phyloP scores from a whole-genome alignment of 2,888 invertebrate genomes.

The Gymnosoma rotundatum region DNA sequence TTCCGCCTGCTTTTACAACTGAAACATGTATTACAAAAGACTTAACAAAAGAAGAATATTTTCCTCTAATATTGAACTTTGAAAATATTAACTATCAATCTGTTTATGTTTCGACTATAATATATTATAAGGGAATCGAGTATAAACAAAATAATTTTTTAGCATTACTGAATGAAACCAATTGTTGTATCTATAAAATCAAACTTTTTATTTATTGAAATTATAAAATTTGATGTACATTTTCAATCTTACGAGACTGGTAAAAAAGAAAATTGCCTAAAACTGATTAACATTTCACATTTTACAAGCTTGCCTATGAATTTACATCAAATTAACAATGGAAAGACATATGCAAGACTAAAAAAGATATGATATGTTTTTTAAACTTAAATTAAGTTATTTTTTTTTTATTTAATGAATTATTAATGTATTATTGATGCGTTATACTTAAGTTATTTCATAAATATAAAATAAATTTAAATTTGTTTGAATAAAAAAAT shows the following conservation, averaged over 20 bases:
- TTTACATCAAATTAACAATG: too few relatives aligned
- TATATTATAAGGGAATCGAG: slow-evolving; percentile 51
- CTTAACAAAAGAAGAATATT: slow-evolving; percentile 62
- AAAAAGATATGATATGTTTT: slow-evolving; percentile 60
- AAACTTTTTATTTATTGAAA: neutral
- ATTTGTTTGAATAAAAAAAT: too few relatives aligned
- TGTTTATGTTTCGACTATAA: slow-evolving; percentile 42
- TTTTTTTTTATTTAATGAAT: too few relatives aligned
- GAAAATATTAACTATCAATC: slow-evolving; percentile 38
- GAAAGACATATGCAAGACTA: slow-evolving; percentile 41
- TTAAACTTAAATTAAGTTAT: slow-evolving; percentile 59
- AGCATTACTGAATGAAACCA: slow-evolving; percentile 44
- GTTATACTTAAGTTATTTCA: too few relatives aligned
- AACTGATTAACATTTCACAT: slow-evolving; percentile 3
- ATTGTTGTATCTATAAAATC: slow-evolving; percentile 2
- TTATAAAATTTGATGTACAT: slow-evolving; percentile 60
- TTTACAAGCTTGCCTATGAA: too few relatives aligned
- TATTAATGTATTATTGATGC: too few relatives aligned
- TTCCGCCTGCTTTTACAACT: slow-evolving; percentile 57
- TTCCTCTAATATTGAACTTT: slow-evolving; percentile 49
- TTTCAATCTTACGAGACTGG: slow-evolving; percentile 68
- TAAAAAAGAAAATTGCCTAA: slow-evolving; percentile 65
- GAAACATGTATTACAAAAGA: slow-evolving; percentile 56
- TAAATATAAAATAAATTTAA: too few relatives aligned
- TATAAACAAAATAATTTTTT: slow-evolving; percentile 41